Percentiles rank a stretch among this genome's conserved stretches.
phyloP scores from a whole-genome alignment of 2,113 vertebrate species.

The Pomatorhinus ruficollis region DNA sequence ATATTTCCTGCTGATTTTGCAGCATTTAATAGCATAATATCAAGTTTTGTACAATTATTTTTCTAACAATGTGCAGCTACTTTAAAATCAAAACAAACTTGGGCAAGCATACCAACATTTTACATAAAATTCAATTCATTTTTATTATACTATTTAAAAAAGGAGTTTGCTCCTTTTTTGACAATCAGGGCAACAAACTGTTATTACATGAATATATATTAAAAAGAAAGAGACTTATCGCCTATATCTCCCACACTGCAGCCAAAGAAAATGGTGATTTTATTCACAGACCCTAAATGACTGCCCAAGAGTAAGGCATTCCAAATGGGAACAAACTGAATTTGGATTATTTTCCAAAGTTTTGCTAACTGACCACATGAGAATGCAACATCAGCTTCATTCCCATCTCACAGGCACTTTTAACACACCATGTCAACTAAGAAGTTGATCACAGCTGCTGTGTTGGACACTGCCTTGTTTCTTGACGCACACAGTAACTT shows the following conservation, averaged over 20 bases:
- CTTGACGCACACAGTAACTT: background rate
- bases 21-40: background rate
- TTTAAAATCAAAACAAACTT: background rate
- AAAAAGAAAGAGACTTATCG: background rate
- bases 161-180: background rate
- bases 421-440: background rate
- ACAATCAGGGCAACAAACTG: background rate
- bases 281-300: background rate
- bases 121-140: background rate
- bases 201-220: background rate
- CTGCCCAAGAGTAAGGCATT: background rate
- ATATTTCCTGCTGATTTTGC: background rate
- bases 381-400: background rate
- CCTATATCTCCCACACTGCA: background rate
- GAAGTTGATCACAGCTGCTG: background rate
- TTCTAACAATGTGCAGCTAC: background rate
- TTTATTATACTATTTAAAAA: background rate
- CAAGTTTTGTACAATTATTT: background rate
- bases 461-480: background rate
- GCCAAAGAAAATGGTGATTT: background rate
- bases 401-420: background rate
- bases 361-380: background rate
- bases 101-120: background rate
- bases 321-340: background rate
- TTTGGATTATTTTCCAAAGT: background rate